Evolutionary conservation across 2,113 vertebrate species (phyloP).

Genomic region (Speoplatyrhinus poulsoni): DNA sequence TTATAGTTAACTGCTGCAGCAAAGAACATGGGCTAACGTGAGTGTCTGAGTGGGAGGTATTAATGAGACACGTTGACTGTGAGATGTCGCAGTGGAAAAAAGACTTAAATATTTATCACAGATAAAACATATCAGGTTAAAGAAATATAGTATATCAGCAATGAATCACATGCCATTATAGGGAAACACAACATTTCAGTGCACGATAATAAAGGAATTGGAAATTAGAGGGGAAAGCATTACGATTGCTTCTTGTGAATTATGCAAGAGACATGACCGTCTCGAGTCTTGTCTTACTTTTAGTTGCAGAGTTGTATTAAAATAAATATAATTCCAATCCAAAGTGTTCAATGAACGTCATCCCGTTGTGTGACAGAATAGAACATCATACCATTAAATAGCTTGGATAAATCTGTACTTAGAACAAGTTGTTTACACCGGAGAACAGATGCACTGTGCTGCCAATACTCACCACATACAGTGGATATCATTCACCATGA

Average conservation of each 20-base stretch:
- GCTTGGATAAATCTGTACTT: constrained; percentile 20
- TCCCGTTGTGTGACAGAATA: constrained; percentile 25
- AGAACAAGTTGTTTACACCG: constrained; percentile 22
- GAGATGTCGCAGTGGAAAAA: neutral
- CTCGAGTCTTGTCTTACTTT: constrained; percentile 4
- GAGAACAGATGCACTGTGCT: neutral
- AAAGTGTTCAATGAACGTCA: constrained; percentile 15
- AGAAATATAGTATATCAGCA: neutral
- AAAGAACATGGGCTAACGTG: neutral
- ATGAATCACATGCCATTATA: constrained; percentile 16
- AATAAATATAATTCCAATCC: constrained; percentile 26
- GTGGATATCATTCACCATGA: constrained; percentile 20
- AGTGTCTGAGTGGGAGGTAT: neutral
- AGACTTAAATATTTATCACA: constrained; percentile 1
- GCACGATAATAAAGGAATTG: constrained; percentile 24
- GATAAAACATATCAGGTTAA: neutral
- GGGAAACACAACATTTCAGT: constrained; percentile 34
- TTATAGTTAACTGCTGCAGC: constrained; percentile 11
- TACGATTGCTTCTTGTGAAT: constrained; percentile 38
- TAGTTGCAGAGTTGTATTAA: neutral
- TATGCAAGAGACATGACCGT: constrained; percentile 9
- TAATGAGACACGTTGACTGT: neutral
- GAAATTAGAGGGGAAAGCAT: neutral
- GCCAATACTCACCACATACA: constrained; percentile 21
- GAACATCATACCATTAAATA: neutral